Evolutionary conservation across 2,113 vertebrate species (phyloP).

Genomic region (Mohoua ochrocephala): DNA sequence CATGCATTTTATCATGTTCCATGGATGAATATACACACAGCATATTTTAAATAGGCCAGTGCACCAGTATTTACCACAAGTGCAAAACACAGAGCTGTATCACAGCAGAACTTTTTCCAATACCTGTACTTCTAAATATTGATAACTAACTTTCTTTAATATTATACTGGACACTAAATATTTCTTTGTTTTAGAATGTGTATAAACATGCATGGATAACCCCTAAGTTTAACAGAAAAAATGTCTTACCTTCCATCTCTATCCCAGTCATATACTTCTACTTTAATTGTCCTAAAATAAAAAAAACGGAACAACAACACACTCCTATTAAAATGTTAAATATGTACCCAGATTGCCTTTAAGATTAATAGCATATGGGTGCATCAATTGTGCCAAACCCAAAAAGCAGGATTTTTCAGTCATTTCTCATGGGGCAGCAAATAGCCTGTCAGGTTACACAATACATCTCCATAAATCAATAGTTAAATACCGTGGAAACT

Average conservation of each 20-base stretch:
- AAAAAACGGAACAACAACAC: not conserved
- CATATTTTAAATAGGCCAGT: not conserved
- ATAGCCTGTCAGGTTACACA: not conserved
- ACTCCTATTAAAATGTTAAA: not conserved
- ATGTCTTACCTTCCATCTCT: constrained; percentile 87
- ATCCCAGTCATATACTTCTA: constrained; percentile 95
- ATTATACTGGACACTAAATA: not conserved
- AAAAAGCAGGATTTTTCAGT: not conserved
- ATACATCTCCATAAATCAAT: not conserved
- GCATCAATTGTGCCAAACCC: not conserved
- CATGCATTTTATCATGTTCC: not conserved
- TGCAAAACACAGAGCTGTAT: not conserved
- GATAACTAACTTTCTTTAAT: not conserved
- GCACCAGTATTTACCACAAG: not conserved
- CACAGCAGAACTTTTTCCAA: not conserved
- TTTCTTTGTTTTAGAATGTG: not conserved
- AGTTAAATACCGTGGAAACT: not conserved
- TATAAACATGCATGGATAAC: not conserved
- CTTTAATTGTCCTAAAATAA: constrained; percentile 84
- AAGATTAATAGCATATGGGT: not conserved
- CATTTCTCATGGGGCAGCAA: not conserved
- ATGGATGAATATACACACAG: not conserved
- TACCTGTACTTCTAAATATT: not conserved
- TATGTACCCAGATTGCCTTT: not conserved
- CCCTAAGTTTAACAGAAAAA: not conserved